phyloP scores from a whole-genome alignment of 1,140 invertebrate species.

The Aporrectodea caliginosa region DNA sequence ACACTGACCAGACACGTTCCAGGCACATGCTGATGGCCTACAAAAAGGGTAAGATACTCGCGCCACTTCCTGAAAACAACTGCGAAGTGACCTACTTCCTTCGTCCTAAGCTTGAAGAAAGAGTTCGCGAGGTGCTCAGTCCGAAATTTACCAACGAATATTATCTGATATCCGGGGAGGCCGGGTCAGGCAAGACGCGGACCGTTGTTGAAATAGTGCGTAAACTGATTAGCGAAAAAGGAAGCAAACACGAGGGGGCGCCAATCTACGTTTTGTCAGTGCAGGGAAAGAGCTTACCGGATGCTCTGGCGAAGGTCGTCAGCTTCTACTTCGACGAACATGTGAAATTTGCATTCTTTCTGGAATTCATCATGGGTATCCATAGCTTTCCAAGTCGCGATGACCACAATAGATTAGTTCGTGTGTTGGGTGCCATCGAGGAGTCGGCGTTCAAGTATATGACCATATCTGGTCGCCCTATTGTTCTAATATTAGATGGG shows the following conservation, averaged over 20 bases:
- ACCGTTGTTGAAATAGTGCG: slow-evolving; percentile 17
- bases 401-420: slow-evolving; percentile 11
- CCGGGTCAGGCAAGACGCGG: slow-evolving; percentile 24
- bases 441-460: slow-evolving; percentile 20
- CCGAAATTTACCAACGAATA: slow-evolving; percentile 24
- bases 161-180: slow-evolving; percentile 16
- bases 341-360: slow-evolving; percentile 23
- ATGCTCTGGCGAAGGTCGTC: slow-evolving; percentile 19
- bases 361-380: slow-evolving; percentile 20
- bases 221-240: neutral
- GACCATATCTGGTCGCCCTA: slow-evolving; percentile 10
- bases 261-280: slow-evolving; percentile 22
- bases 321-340: slow-evolving; percentile 29
- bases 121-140: neutral
- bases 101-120: slow-evolving; percentile 6
- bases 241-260: slow-evolving; percentile 2
- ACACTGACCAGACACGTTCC: neutral
- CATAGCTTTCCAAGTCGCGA: slow-evolving; percentile 13
- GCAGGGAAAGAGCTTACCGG: slow-evolving; percentile 22
- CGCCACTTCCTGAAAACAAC: slow-evolving; percentile 23
- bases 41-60: slow-evolving; percentile 18
- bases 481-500: slow-evolving; percentile 23
- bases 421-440: slow-evolving; percentile 26
- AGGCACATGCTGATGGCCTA: slow-evolving; percentile 12
- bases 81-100: slow-evolving; percentile 12